Percentiles rank a stretch among this genome's conserved stretches.
Evolutionary conservation across 2,797 vertebrate genomes (phyloP).

Genomic region (Danio jaintianensis): DNA sequence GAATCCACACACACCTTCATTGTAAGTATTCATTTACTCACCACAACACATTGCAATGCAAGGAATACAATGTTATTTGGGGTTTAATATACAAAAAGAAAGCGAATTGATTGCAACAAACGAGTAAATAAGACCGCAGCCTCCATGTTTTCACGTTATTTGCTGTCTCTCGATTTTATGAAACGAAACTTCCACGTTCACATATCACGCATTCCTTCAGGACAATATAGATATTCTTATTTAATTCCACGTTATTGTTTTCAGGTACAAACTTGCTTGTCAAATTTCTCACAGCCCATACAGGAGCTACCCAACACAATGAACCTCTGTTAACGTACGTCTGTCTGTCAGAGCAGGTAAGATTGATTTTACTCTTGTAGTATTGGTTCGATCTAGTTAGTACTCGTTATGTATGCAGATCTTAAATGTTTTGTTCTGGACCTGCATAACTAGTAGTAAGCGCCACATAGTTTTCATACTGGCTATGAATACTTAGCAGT

Average conservation of each 20-base stretch:
- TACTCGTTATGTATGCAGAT: not conserved
- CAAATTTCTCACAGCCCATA: conserved; percentile 7
- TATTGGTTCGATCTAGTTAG: not conserved
- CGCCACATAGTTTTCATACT: conserved; percentile 50
- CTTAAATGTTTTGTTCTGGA: conserved; percentile 26
- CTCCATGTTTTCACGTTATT: conserved; percentile 12
- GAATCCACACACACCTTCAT: conserved; percentile 30
- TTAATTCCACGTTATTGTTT: conserved; percentile 12
- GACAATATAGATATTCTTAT: not conserved
- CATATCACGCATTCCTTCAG: not conserved
- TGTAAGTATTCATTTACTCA: conserved; percentile 52
- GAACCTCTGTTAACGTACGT: conserved; percentile 40
- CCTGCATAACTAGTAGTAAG: conserved; percentile 28
- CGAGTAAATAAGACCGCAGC: conserved; percentile 4
- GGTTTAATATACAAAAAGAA: not conserved
- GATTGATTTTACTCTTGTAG: not conserved
- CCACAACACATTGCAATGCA: not conserved
- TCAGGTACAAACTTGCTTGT: conserved; percentile 39
- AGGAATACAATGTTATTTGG: not conserved
- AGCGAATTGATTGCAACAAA: conserved; percentile 8
- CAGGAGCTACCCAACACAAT: conserved; percentile 22
- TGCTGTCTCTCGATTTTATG: conserved; percentile 1
- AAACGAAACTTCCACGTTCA: not conserved
- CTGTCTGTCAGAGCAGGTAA: conserved; percentile 52
- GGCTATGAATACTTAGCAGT: conserved; percentile 48